Base-by-base conservation (phyloP, 2,113 vertebrate genomes). In the Rhinogobius similis region DNA sequence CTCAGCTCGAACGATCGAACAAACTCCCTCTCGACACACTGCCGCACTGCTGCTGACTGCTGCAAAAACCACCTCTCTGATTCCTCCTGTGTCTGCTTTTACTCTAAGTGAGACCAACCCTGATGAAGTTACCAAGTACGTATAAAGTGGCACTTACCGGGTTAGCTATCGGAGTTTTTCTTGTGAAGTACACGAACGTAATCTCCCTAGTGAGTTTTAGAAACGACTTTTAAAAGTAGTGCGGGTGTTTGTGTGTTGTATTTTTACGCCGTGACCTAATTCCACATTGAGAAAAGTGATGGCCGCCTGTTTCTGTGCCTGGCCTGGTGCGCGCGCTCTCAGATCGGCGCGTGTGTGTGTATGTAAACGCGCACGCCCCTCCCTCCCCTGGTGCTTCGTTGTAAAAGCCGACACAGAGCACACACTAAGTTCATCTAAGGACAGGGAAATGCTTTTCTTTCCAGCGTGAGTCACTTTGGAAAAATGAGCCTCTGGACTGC, bases 401-500 rank as follows among this genome's bases (percentile, higher is more conserved):
- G 81, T 87, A 85, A 75, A 85, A 89, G 86, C 78, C 65, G 90
- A 92, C 91, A 88, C 90, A 92, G 92, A 92, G 91, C 90, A 89
- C 85, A 88, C 76, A 88, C 76, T 76, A 82, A 92, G 95, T 96
- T 95, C 94, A 96, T 93, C 89, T 89, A 79, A 93, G 94, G 94
- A 95, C 94, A 94, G 88, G 92, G 90, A 92, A 91, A 87, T 84
- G 85, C 87, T 95, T 94, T 93, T 94, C 89, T 85, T 93, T 94
- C 92, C 93, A 93, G 21, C 89, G 91, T 95, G 94, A 94, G 94
- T 94, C 94, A 94, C 86, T 93, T 89, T 82, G 89, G 88, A 91
- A 93, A 94, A 96, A 94, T 94, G 93, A 93, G 92, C 88, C 92
- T 91, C 92, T 94, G 94, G 90, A 93, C 94, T 91, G 89, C 91